Conservation (phyloP, 1,140 invertebrate genomes). For the Bombus waltoni region DNA sequence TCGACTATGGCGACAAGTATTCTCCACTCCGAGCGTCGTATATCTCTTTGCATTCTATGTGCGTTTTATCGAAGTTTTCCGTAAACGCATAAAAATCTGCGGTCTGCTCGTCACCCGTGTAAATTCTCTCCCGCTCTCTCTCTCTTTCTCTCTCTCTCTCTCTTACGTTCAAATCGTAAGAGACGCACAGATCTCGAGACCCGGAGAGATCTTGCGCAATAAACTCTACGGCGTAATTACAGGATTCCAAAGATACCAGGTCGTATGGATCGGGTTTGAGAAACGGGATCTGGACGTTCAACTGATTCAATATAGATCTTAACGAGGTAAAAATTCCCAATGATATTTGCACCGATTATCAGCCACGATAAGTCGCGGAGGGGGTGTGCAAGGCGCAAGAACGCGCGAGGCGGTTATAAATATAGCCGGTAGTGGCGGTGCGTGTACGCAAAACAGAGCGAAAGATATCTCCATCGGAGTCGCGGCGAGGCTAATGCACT, state of each 20-base stretch:
- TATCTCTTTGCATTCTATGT: too few species aligned
- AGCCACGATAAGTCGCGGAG: neutral
- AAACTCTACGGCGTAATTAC: neutral
- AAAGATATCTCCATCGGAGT: conserved; percentile 58
- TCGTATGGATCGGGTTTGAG: neutral
- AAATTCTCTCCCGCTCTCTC: too few species aligned
- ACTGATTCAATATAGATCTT: neutral
- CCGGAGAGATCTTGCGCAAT: neutral
- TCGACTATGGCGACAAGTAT: too few species aligned
- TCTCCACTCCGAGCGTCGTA: too few species aligned
- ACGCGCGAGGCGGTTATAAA: conserved; percentile 54
- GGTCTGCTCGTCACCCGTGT: too few species aligned
- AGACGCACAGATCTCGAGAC: neutral
- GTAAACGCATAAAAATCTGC: too few species aligned
- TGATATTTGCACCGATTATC: conserved; percentile 2
- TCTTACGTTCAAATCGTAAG: too few species aligned
- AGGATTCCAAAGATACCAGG: neutral
- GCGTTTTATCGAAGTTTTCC: too few species aligned
- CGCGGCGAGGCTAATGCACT: conserved; percentile 68
- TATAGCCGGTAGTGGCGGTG: conserved; percentile 57
- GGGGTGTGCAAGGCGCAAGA: neutral
- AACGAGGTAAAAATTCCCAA: neutral
- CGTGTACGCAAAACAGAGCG: conserved; percentile 53
- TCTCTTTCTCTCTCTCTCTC: too few species aligned
- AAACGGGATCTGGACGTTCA: neutral